Percentiles rank a stretch among this genome's conserved stretches.
Evolutionary conservation across 2,888 invertebrate species (phyloP).

Genomic region (Orthosia cruda): DNA sequence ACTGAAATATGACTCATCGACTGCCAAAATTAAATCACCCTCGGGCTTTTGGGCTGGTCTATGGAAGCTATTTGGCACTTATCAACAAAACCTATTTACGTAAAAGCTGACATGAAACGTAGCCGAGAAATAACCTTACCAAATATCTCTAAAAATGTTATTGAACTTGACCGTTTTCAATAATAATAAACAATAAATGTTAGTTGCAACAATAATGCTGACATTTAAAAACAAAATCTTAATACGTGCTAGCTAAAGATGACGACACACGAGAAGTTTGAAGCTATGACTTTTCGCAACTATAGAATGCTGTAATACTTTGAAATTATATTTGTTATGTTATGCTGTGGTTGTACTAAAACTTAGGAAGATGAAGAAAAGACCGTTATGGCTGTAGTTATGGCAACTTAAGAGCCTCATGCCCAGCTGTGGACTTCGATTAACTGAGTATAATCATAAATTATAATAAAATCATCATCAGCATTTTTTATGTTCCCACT

Average conservation of each 20-base stretch:
- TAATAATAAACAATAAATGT: slow-evolving; percentile 29
- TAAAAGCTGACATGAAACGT: background rate
- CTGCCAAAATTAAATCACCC: slow-evolving; percentile 1
- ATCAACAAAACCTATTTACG: background rate
- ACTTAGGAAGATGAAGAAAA: background rate
- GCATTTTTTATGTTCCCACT: too few species aligned
- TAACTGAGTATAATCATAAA: background rate
- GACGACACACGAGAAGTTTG: slow-evolving; percentile 24
- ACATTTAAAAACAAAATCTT: slow-evolving; percentile 25
- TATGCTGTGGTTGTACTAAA: background rate
- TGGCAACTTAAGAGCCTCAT: background rate
- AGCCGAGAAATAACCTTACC: background rate
- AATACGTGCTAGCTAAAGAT: slow-evolving; percentile 12
- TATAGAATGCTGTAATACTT: slow-evolving; percentile 28
- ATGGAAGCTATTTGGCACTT: background rate
- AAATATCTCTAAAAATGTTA: slow-evolving; percentile 3
- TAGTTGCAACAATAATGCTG: slow-evolving; percentile 32
- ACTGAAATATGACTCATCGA: slow-evolving; percentile 20
- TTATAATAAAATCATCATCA: too few species aligned
- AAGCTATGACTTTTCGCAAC: slow-evolving; percentile 24
- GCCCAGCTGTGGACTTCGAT: background rate
- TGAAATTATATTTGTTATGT: slow-evolving; percentile 7
- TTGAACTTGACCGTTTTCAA: slow-evolving; percentile 43
- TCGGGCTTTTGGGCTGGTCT: background rate
- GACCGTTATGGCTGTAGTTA: background rate